Percentiles rank a stretch among this genome's conserved stretches.
Conservation (phyloP, 2,113 vertebrate genomes). For the Malaclemys terrapin region DNA sequence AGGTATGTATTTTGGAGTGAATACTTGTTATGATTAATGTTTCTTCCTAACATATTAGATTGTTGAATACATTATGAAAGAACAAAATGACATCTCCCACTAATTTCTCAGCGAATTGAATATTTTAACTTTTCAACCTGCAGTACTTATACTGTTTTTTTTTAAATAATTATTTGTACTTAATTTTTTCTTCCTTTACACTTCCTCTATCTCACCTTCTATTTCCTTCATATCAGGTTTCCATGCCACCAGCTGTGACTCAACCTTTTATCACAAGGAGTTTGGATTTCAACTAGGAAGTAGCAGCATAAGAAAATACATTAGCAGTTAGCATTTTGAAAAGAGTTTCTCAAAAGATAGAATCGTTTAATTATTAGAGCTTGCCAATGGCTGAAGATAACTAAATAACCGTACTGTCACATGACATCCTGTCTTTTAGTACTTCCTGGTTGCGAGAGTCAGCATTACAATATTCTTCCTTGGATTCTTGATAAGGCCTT, state of each 20-base stretch:
- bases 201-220: not conserved
- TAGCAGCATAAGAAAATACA: too few relatives aligned
- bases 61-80: not conserved
- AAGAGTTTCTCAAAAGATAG: fast-evolving
- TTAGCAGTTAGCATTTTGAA: too few relatives aligned
- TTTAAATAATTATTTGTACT: not conserved
- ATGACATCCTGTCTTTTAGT: not conserved
- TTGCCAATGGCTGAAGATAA: not conserved
- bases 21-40: not conserved
- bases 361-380: too few relatives aligned
- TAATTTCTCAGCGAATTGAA: not conserved
- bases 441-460: not conserved
- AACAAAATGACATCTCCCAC: not conserved
- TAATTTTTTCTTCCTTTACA: not conserved
- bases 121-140: not conserved
- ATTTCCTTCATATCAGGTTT: not conserved
- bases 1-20: not conserved
- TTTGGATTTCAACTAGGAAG: fast-evolving
- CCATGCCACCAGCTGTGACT: too few relatives aligned
- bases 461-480: not conserved
- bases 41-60: not conserved
- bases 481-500: not conserved
- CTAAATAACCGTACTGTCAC: not conserved
- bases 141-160: not conserved
- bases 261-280: fast-evolving